A percentile compares a stretch with the other conserved stretches of the same genome.
Conservation (phyloP, 2,113 vertebrate genomes). For the Dicaeum eximium region DNA sequence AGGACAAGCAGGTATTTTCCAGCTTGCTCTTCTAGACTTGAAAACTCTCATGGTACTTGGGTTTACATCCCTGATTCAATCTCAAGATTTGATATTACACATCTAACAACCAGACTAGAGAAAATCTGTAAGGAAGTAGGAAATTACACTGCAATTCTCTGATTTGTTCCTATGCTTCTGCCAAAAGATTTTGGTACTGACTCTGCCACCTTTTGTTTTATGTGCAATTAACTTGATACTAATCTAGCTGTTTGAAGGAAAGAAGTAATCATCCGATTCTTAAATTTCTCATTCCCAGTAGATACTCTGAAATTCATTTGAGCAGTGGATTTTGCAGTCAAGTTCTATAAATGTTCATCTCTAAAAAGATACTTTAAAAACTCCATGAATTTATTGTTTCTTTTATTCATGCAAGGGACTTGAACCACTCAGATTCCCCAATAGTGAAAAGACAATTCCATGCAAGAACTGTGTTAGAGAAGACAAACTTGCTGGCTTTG, state of each 20-base stretch:
- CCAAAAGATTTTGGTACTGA: neutral
- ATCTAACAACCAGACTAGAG: neutral
- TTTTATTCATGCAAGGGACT: neutral
- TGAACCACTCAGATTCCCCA: neutral
- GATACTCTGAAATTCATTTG: neutral
- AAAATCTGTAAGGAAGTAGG: neutral
- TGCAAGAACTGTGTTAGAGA: neutral
- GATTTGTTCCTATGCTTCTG: neutral
- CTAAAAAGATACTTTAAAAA: neutral
- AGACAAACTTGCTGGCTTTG: neutral
- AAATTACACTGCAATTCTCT: neutral
- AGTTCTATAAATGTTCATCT: neutral
- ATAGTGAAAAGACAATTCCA: neutral
- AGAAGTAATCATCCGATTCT: neutral
- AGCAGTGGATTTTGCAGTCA: neutral
- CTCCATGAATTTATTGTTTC: accelerated
- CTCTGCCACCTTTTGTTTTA: neutral
- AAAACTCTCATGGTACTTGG: neutral
- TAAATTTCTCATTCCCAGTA: neutral
- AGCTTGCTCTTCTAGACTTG: neutral
- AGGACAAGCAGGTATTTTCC: neutral
- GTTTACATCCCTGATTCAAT: neutral
- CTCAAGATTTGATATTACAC: neutral
- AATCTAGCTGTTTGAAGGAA: neutral
- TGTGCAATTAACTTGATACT: neutral